Conservation (phyloP, 2,888 invertebrate species). For the Cryptocephalus primarius region DNA sequence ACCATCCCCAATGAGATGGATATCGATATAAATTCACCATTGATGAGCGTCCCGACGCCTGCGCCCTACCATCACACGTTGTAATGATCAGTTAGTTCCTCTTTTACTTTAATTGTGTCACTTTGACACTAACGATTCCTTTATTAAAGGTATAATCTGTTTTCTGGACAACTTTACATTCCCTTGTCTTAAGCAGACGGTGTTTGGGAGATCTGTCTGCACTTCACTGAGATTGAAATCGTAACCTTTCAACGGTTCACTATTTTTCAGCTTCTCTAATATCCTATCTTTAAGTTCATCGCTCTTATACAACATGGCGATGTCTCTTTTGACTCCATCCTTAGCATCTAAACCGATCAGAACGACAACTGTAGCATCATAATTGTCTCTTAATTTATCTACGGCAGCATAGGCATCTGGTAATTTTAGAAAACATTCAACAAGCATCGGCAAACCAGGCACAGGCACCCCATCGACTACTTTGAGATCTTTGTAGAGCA, state of each 20-base stretch:
- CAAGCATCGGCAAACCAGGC: slow-evolving; percentile 50
- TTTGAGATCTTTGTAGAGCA: slow-evolving; percentile 70
- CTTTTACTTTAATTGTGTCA: background rate
- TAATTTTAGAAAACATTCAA: slow-evolving; percentile 46
- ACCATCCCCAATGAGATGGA: slow-evolving; percentile 47
- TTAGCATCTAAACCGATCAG: slow-evolving; percentile 53
- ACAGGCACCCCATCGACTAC: slow-evolving; percentile 42
- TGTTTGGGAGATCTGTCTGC: slow-evolving; percentile 33
- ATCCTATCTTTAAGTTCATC: slow-evolving; percentile 32
- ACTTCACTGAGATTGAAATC: slow-evolving; percentile 34
- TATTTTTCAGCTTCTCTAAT: slow-evolving; percentile 24
- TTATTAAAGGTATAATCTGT: slow-evolving; percentile 53
- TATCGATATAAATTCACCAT: slow-evolving; percentile 67
- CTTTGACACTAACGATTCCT: background rate
- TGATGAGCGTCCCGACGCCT: slow-evolving; percentile 77
- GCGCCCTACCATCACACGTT: slow-evolving; percentile 50
- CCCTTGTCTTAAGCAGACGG: slow-evolving; percentile 44
- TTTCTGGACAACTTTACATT: slow-evolving; percentile 56
- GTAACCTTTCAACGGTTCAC: slow-evolving; percentile 23
- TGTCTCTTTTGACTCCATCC: slow-evolving; percentile 45
- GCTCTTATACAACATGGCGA: slow-evolving; percentile 35
- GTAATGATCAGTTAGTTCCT: slow-evolving; percentile 23
- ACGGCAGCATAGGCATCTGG: slow-evolving; percentile 41
- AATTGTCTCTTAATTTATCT: slow-evolving; percentile 37
- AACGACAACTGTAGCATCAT: slow-evolving; percentile 39